Evolutionary conservation across 2,888 invertebrate genomes (phyloP).

Genomic region (Sinhomidia bicolor): DNA sequence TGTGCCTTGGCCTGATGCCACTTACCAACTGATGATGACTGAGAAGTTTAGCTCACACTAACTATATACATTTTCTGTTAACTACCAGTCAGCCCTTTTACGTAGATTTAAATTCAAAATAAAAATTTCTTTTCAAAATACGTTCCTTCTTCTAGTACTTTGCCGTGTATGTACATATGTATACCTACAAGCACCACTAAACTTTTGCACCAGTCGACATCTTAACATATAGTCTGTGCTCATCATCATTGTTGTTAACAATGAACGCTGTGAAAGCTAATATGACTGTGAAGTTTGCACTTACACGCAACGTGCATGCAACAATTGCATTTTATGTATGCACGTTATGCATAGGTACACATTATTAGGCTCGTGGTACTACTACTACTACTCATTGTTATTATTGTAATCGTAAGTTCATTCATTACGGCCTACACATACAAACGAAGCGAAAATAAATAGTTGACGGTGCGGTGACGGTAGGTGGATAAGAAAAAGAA

Average conservation of each 20-base stretch:
- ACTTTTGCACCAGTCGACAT: conserved; percentile 13
- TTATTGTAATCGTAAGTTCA: not conserved
- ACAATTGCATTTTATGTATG: conserved; percentile 12
- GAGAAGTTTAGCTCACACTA: conserved; percentile 31
- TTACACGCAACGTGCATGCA: conserved; percentile 20
- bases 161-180: not conserved
- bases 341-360: not conserved
- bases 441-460: not conserved
- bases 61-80: conserved; percentile 35
- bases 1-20: conserved; percentile 70
- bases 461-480: not conserved
- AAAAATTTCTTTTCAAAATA: conserved; percentile 49
- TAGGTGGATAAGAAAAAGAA: conserved; percentile 15
- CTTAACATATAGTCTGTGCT: conserved; percentile 14
- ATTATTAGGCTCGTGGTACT: conserved; percentile 5
- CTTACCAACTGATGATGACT: conserved; percentile 69
- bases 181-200: not conserved
- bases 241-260: conserved; percentile 64
- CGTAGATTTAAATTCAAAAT: conserved; percentile 1
- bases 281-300: conserved; percentile 43
- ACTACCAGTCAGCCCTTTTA: conserved; percentile 30
- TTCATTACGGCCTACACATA: not conserved
- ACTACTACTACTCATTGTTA: not conserved
- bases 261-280: conserved; percentile 53
- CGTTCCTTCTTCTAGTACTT: too few relatives aligned